Evolutionary conservation across 2,888 invertebrate genomes (phyloP).

Genomic region (Chymomyza procnemis): DNA sequence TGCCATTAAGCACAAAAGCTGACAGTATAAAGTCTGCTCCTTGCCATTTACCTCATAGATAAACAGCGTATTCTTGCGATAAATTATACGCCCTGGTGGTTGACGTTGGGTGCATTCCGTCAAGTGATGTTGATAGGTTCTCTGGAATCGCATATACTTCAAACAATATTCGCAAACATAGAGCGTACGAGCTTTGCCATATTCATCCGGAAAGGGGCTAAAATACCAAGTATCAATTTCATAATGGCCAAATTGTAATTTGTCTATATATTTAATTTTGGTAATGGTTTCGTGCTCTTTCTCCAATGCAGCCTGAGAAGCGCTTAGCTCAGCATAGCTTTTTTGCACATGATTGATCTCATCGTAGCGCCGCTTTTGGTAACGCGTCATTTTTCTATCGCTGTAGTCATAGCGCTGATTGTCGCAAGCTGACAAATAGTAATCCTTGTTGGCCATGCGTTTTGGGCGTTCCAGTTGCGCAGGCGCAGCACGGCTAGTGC

Average conservation of each 20-base stretch:
- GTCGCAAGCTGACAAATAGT: slow-evolving; percentile 53
- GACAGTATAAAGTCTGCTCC: slow-evolving; percentile 97
- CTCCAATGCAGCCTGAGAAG: slow-evolving; percentile 97
- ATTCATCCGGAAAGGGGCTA: slow-evolving; percentile 98
- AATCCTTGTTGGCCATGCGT: slow-evolving; percentile 77
- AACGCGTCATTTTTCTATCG: slow-evolving; percentile 93
- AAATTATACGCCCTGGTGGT: slow-evolving; percentile 97
- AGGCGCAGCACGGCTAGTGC: slow-evolving; percentile 69
- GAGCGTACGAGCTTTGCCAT: slow-evolving; percentile 91
- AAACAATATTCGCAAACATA: slow-evolving; percentile 98
- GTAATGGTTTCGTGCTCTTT: slow-evolving; percentile 97
- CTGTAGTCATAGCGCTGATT: slow-evolving; percentile 81
- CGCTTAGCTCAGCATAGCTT: slow-evolving; percentile 97
- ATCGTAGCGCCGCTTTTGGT: slow-evolving; percentile 97
- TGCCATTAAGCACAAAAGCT: slow-evolving; percentile 95
- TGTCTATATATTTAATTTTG: slow-evolving; percentile 78
- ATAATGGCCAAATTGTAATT: slow-evolving; percentile 92
- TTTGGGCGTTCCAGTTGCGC: slow-evolving; percentile 61
- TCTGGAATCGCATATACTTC: slow-evolving; percentile 96
- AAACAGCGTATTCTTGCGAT: slow-evolving; percentile 95
- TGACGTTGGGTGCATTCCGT: slow-evolving; percentile 92
- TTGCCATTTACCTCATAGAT: slow-evolving; percentile 98
- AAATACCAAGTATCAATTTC: slow-evolving; percentile 99
- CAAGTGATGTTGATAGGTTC: slow-evolving; percentile 91
- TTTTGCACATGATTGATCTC: slow-evolving; percentile 99